A percentile compares a stretch with the other conserved stretches of the same genome.
Conservation (phyloP, 2,797 vertebrate genomes). For the Champsocephalus gunnari region DNA sequence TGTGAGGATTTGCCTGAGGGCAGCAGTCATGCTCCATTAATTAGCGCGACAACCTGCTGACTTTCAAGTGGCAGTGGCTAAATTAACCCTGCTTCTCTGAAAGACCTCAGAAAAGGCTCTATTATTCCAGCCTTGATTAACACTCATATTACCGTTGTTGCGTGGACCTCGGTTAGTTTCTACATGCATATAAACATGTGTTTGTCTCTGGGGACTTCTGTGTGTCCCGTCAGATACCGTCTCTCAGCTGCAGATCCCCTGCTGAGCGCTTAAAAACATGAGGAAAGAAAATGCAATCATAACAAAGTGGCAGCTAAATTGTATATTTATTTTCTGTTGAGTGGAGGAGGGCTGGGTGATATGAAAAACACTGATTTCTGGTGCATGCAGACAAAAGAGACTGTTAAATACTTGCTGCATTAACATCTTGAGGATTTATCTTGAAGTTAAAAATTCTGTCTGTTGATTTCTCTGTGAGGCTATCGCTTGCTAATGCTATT, state of each 20-base stretch:
- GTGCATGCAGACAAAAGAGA: conserved; percentile 30
- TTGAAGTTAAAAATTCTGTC: neutral
- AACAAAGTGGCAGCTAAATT: conserved; percentile 68
- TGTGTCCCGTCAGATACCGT: conserved; percentile 35
- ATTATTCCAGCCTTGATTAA: conserved; percentile 70
- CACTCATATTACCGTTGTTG: conserved; percentile 26
- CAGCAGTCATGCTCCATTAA: conserved; percentile 84
- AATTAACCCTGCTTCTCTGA: conserved; percentile 78
- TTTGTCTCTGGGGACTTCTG: neutral
- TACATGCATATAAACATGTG: neutral
- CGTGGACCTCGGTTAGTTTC: neutral
- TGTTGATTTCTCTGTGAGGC: conserved; percentile 5
- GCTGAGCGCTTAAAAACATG: conserved; percentile 46
- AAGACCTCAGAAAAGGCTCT: conserved; percentile 49
- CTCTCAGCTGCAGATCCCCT: conserved; percentile 51
- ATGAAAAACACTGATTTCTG: conserved; percentile 55
- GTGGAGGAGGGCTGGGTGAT: conserved; percentile 22
- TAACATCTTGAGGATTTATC: conserved; percentile 33
- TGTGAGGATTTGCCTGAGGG: conserved; percentile 72
- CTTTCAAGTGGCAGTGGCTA: conserved; percentile 83
- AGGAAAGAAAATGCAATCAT: conserved; percentile 67
- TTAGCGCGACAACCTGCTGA: conserved; percentile 85
- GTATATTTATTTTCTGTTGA: conserved; percentile 38
- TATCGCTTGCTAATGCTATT: neutral
- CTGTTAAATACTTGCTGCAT: conserved; percentile 33